Conservation (phyloP, 1,140 invertebrate species). For the Apis dorsata region DNA sequence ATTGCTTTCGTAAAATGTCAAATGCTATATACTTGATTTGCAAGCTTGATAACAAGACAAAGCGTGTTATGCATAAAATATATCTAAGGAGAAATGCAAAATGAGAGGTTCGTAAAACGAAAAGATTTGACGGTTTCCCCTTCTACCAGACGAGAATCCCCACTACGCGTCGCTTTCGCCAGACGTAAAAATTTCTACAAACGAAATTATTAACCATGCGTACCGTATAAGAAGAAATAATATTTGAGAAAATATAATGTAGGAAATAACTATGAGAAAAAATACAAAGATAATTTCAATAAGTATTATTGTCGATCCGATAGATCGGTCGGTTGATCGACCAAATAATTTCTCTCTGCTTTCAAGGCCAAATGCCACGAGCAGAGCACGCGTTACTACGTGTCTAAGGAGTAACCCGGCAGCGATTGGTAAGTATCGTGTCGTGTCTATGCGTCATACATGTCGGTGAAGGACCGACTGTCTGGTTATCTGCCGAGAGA, state of each 20-base stretch:
- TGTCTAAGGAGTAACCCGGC: constrained; percentile 55
- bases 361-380: constrained; percentile 68
- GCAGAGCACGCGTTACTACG: constrained; percentile 61
- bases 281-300: neutral
- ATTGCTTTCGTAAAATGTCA: constrained; percentile 28
- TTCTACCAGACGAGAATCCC: neutral
- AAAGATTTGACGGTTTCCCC: constrained; percentile 29
- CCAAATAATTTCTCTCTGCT: constrained; percentile 51
- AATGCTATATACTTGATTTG: neutral
- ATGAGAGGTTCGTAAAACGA: constrained; percentile 5
- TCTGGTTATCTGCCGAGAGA: constrained; percentile 56
- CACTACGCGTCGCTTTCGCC: constrained; percentile 26
- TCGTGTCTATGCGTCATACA: constrained; percentile 62
- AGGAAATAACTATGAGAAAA: neutral
- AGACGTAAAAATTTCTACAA: constrained; percentile 24
- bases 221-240: neutral
- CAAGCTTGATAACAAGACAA: neutral
- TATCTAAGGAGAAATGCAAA: constrained; percentile 3
- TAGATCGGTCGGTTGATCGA: constrained; percentile 52
- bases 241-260: neutral
- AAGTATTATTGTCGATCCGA: neutral
- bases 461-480: constrained; percentile 51
- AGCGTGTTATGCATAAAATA: constrained; percentile 2
- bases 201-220: constrained; percentile 3
- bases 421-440: constrained; percentile 60